Base-by-base conservation (phyloP, 2,113 vertebrate genomes). In the Pelecanus crispus region DNA sequence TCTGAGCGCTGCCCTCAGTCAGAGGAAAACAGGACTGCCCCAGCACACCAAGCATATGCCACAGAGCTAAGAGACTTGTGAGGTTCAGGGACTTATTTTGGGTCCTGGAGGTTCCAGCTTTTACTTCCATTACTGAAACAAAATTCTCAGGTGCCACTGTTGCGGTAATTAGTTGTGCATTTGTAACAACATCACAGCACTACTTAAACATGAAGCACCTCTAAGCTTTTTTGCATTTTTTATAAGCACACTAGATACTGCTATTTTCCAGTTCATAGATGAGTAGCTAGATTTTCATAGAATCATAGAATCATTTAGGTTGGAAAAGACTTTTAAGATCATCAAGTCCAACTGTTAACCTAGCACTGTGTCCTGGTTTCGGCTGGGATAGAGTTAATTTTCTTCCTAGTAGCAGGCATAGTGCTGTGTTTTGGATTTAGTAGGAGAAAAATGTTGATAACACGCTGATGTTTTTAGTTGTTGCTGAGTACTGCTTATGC, bases 41-140 rank as follows among this genome's bases (percentile, higher is more conserved):
- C 3, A 2, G 19, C 32, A 49, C 29, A 45, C 28, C 44, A 63
- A 65, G 15, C n/a, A 44, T 7, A 74, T 0, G 1, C 13, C 0
- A 0, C 32, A 53, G 15, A 80, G 7, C 22, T 40, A 68, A 19
- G 15, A 86, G n/a, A 45, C 34, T 21, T 56, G 5, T 22, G 28
- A 53, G 29, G 49, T 59, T 83, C 38, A 44, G 24, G 14, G 8
- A 15, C 12, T 8, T n/a, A 59, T 53, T 70, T 19, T 6, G 11
- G 17, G 7, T 90, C 34, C 67, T 71, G 34, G 16, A 75, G 16
- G 19, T 71, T 71, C 45, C 50, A 79, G 34, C 11, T 87, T 74
- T 66, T 61, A 52, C 28, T 65, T 53, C 21, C 9, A 11, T 7
- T 53, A 52, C 59, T 58, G 34, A 56, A 67, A 44, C 3, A 66